These are phyloP conservation scores for Cyprinella venusta DNA, from an alignment of 2,797 vertebrate genomes.

Conservation along the genomic window DNA sequence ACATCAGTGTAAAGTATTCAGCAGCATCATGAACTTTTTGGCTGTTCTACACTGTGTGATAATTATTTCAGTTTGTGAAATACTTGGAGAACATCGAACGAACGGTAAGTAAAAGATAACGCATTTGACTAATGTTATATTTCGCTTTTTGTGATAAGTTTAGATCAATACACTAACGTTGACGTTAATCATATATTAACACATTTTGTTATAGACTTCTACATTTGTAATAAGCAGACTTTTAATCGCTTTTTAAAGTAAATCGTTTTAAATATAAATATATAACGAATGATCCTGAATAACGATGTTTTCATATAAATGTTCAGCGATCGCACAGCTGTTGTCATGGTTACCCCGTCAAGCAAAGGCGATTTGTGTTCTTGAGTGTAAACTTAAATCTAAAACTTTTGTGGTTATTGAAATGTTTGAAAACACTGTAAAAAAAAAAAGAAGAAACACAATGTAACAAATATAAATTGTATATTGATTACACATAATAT, in stretches of 20 bases:
- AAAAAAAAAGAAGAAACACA: no score
- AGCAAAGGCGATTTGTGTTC: neutral
- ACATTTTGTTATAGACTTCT: neutral
- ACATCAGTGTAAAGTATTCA: constrained; percentile 16
- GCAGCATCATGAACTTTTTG: constrained; percentile 70
- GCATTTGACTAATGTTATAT: neutral
- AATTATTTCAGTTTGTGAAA: constrained; percentile 69
- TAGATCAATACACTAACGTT: neutral
- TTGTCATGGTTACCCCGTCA: constrained; percentile 28
- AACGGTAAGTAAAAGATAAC: constrained; percentile 70
- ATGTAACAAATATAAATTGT: no score
- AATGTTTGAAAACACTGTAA: neutral
- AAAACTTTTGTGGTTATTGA: neutral
- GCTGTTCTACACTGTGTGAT: constrained; percentile 65
- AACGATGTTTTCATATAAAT: neutral
- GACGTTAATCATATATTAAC: no score
- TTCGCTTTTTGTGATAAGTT: neutral
- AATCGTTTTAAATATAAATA: neutral
- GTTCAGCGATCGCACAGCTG: neutral
- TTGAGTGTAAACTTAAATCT: neutral
- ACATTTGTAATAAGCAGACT: neutral
- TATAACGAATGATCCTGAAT: neutral
- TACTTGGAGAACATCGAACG: constrained; percentile 72
- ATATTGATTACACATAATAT: neutral
- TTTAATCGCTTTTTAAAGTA: neutral